A percentile compares a stretch with the other conserved stretches of the same genome.
Evolutionary conservation across 2,113 vertebrate species (phyloP).

Genomic region (Odocoileus virginianus): DNA sequence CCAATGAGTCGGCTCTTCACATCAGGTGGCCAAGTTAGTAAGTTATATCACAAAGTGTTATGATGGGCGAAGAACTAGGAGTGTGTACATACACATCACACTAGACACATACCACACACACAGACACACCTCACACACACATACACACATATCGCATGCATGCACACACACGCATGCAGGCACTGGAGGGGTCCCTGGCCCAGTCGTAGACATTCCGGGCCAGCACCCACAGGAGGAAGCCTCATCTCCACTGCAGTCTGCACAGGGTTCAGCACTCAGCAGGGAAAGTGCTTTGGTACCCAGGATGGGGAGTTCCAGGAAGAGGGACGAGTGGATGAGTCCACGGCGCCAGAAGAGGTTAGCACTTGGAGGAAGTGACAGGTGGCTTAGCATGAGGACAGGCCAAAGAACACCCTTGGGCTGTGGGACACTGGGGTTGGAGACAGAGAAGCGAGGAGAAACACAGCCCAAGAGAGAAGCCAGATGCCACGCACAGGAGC

Average conservation of each 20-base stretch:
- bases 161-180: neutral
- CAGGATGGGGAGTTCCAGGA: neutral
- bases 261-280: too few species aligned
- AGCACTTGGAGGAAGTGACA: neutral
- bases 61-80: neutral
- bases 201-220: accelerated
- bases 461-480: neutral
- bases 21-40: neutral
- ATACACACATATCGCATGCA: neutral
- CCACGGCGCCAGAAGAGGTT: neutral
- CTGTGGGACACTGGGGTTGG: accelerated
- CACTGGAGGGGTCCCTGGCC: neutral
- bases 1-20: neutral
- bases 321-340: neutral
- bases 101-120: neutral
- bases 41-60: neutral
- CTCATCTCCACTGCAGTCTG: neutral
- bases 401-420: neutral
- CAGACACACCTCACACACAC: neutral
- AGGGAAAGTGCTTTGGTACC: too few species aligned
- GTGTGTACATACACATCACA: too few species aligned
- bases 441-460: accelerated
- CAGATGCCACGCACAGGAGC: accelerated
- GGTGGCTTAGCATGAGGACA: neutral
- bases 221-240: neutral